A percentile compares a stretch with the other conserved stretches of the same genome.
Conservation (phyloP, 2,888 invertebrate genomes). For the Harpalus rubripes region DNA sequence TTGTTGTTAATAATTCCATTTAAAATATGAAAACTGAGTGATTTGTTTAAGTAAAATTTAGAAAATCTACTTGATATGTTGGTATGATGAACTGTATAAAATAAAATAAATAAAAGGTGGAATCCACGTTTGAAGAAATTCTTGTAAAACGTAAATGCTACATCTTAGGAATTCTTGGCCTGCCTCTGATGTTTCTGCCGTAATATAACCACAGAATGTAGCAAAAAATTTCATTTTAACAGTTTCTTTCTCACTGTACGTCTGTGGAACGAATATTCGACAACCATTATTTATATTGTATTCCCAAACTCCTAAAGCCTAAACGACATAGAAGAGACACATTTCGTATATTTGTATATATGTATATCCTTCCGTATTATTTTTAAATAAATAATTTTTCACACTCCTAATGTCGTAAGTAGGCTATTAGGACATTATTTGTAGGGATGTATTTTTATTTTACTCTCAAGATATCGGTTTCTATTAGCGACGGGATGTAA, state of each 20-base stretch:
- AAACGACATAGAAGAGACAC: neutral
- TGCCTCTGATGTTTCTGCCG: neutral
- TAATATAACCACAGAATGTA: conserved; percentile 25
- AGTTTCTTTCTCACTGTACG: conserved; percentile 11
- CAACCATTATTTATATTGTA: conserved; percentile 45
- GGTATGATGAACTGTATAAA: neutral
- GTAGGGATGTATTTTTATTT: too few species aligned
- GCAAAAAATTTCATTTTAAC: conserved; percentile 42
- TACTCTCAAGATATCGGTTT: too few species aligned
- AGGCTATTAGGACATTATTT: too few species aligned
- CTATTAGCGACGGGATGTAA: too few species aligned
- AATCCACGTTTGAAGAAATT: neutral
- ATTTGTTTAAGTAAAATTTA: too few species aligned
- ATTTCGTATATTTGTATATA: too few species aligned
- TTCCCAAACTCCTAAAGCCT: neutral
- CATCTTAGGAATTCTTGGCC: conserved; percentile 29
- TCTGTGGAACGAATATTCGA: conserved; percentile 16
- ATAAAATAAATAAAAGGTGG: conserved; percentile 3
- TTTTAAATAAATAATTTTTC: too few species aligned
- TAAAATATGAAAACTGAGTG: too few species aligned
- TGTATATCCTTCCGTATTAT: too few species aligned
- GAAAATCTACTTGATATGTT: neutral
- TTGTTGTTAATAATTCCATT: too few species aligned
- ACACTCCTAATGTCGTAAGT: too few species aligned
- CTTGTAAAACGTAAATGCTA: neutral